Evolutionary conservation across 2,888 invertebrate species (phyloP).

Genomic region (Calameuta filiformis): DNA sequence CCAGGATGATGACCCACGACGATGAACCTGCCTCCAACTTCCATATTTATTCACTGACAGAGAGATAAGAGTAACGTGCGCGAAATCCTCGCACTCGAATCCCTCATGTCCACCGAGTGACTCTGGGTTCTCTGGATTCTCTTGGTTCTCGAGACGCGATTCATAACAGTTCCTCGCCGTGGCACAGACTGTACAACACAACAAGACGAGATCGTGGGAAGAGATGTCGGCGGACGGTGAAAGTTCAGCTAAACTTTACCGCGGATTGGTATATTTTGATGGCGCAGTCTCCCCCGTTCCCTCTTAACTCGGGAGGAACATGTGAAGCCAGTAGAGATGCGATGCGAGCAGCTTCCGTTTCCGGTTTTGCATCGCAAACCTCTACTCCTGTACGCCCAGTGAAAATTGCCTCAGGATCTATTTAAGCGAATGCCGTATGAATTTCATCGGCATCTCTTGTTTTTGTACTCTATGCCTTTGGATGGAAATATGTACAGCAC

Average conservation of each 20-base stretch:
- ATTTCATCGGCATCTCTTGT: too few species aligned
- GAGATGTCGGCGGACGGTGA: conserved; percentile 32
- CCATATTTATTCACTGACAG: too few species aligned
- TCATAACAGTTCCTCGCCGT: background rate
- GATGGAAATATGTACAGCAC: too few species aligned
- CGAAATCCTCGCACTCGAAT: too few species aligned
- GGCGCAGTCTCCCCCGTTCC: conserved; percentile 16
- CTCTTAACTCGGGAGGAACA: conserved; percentile 11
- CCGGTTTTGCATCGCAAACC: conserved; percentile 3
- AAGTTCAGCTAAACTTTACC: conserved; percentile 42
- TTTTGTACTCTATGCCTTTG: too few species aligned
- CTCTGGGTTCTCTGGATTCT: too few species aligned
- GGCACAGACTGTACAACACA: background rate
- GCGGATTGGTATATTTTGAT: conserved; percentile 38
- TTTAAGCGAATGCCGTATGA: too few species aligned
- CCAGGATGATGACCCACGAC: too few species aligned
- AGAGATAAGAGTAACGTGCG: too few species aligned
- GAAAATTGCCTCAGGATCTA: too few species aligned
- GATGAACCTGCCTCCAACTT: too few species aligned
- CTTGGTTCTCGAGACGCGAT: background rate
- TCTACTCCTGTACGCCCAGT: background rate
- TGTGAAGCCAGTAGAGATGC: background rate
- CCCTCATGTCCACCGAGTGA: too few species aligned
- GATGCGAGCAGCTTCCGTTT: conserved; percentile 21
- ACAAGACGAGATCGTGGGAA: conserved; percentile 31